Base-by-base conservation (phyloP, 2,113 vertebrate species). In the Nycticryphes semicollaris region DNA sequence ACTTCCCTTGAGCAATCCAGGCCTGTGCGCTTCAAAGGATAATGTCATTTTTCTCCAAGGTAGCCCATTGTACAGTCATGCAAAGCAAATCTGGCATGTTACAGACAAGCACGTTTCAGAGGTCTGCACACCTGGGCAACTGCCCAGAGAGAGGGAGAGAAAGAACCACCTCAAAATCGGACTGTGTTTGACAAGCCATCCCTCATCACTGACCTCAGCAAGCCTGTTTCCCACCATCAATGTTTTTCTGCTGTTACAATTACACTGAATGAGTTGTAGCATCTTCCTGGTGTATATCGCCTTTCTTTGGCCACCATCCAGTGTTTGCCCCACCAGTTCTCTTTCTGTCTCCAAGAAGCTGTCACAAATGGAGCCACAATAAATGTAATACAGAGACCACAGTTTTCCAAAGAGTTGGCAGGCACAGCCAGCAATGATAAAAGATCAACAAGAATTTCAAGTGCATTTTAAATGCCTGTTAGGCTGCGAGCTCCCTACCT, bases 291-390 rank as follows among this genome's bases (percentile, higher is more conserved):
- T 84, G 77, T 22, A 33, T 3, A 25, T 5, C 92, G 95, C 83
- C 95, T 96, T 82, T 47, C 83, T 82, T 70, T 95, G 96, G 96
- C 96, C 92, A 81, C 35, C 69, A 69, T 88, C 94, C 96, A 94
- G 94, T 3, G 56, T 89, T 79, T 96, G 96, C 94, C 95, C 95
- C 92, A 84, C 1, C 21, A 91, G 86, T n/a, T 92, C 39, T 30
- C 80, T 72, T 64, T 56, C 90, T 91, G 90, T 76, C 92, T 97
- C 96, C 92, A 95, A 94, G 89, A 97, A 94, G 57, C 94, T 96
- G 95, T 96, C 95, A 94, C 90, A 96, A 94, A 76, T 22, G 77
- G 80, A 96, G 90, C 76, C 90, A 96, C 94, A 93, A 84, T 92
- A 92, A 97, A 90, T 4, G 45, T 69, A 93, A 93, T 24, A 87